Conservation (phyloP, 2,888 invertebrate species). For the Achlya flavicornis region DNA sequence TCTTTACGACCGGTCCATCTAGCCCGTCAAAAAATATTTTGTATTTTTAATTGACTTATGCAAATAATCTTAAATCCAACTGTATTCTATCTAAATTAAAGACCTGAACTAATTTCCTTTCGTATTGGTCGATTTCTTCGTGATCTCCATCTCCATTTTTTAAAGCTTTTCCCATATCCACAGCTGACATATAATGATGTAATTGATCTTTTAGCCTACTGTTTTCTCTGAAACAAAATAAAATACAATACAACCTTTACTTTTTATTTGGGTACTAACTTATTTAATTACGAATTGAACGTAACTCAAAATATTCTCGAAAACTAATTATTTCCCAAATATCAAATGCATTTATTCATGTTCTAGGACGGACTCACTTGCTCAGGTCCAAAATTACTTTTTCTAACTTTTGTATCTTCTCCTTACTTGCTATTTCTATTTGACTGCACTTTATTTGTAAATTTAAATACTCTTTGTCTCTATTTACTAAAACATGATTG, state of each 20-base stretch:
- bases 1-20: too few relatives aligned
- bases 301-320: too few relatives aligned
- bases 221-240: conserved; percentile 86
- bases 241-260: not conserved
- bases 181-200: conserved; percentile 94
- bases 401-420: conserved; percentile 76
- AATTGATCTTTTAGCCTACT: conserved; percentile 92
- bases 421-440: conserved; percentile 71
- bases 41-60: too few relatives aligned
- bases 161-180: conserved; percentile 93
- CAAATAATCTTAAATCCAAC: too few relatives aligned
- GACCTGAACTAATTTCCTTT: conserved; percentile 93
- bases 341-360: too few relatives aligned
- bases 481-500: conserved; percentile 65
- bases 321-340: too few relatives aligned
- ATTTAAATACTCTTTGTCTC: conserved; percentile 77
- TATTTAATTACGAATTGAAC: too few relatives aligned
- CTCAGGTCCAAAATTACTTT: conserved; percentile 85
- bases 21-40: too few relatives aligned
- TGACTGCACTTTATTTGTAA: conserved; percentile 82
- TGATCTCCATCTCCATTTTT: conserved; percentile 82
- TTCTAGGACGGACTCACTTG: conserved; percentile 73
- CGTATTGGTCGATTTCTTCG: conserved; percentile 91
- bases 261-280: not conserved
- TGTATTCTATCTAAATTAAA: conserved; percentile 11